Conservation (phyloP, 2,797 vertebrate genomes). For the Falco rusticolus region DNA sequence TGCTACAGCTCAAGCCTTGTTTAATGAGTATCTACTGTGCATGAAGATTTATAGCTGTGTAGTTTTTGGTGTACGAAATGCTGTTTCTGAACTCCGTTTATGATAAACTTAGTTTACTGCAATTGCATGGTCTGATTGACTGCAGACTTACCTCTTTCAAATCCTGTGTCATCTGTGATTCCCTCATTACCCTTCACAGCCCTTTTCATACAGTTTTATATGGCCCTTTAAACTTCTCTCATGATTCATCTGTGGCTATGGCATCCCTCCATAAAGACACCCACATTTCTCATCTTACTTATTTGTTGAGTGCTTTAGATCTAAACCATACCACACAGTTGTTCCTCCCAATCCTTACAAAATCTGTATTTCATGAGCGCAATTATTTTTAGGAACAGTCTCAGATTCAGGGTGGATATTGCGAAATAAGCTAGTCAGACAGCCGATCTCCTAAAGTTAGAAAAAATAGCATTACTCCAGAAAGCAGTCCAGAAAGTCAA, state of each 20-base stretch:
- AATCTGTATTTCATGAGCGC: neutral
- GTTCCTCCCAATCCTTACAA: constrained; percentile 24
- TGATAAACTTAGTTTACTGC: neutral
- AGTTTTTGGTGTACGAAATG: neutral
- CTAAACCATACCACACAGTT: constrained; percentile 30
- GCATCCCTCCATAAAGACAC: constrained; percentile 6
- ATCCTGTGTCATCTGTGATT: neutral
- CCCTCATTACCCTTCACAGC: neutral
- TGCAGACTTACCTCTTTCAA: neutral
- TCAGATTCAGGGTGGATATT: constrained; percentile 18
- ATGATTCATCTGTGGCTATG: constrained; percentile 39
- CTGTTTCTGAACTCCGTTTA: neutral
- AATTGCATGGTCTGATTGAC: neutral
- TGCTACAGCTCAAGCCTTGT: neutral
- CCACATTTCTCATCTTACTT: constrained; percentile 43
- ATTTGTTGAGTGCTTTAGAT: constrained; percentile 21
- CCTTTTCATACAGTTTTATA: neutral
- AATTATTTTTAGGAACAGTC: constrained; percentile 50
- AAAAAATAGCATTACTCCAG: neutral
- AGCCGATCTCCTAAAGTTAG: neutral
- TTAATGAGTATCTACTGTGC: neutral
- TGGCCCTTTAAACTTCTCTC: neutral
- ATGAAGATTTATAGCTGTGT: neutral
- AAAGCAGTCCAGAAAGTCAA: neutral
- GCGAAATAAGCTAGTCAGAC: neutral